These are phyloP conservation scores for Orius laevigatus DNA, from an alignment of 1,140 invertebrate genomes.

Conservation along the genomic window DNA sequence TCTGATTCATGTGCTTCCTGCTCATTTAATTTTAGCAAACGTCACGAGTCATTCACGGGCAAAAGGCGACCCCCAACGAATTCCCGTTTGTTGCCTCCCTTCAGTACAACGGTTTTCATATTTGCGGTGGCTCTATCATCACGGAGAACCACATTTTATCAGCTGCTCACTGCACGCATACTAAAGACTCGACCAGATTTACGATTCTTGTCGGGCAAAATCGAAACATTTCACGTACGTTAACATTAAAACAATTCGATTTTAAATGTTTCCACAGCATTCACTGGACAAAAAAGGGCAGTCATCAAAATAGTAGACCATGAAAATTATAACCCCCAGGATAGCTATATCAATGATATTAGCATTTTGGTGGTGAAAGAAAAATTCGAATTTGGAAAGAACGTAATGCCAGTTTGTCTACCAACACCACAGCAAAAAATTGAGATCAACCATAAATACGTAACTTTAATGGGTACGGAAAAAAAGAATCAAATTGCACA, in stretches of 20 bases:
- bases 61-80: conserved; percentile 16
- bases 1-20: too few species aligned
- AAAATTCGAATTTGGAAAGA: too few species aligned
- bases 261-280: not conserved
- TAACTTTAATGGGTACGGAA: too few species aligned
- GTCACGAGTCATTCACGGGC: conserved; percentile 17
- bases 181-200: conserved; percentile 12
- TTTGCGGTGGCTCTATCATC: conserved; percentile 45
- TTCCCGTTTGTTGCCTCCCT: conserved; percentile 19
- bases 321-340: not conserved
- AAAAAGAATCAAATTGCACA: too few species aligned
- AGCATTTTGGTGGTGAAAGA: too few species aligned
- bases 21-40: too few species aligned
- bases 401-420: too few species aligned
- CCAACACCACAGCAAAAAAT: too few species aligned
- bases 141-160: conserved; percentile 38
- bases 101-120: conserved; percentile 23
- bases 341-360: not conserved
- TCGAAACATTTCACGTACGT: not conserved
- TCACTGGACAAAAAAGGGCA: not conserved
- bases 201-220: conserved; percentile 6
- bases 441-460: too few species aligned
- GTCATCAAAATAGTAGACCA: not conserved
- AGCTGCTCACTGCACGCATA: conserved; percentile 45
- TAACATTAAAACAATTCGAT: too few species aligned